Evolutionary conservation across 1,140 invertebrate species (phyloP).

Genomic region (Caenorhabditis brenneri): DNA sequence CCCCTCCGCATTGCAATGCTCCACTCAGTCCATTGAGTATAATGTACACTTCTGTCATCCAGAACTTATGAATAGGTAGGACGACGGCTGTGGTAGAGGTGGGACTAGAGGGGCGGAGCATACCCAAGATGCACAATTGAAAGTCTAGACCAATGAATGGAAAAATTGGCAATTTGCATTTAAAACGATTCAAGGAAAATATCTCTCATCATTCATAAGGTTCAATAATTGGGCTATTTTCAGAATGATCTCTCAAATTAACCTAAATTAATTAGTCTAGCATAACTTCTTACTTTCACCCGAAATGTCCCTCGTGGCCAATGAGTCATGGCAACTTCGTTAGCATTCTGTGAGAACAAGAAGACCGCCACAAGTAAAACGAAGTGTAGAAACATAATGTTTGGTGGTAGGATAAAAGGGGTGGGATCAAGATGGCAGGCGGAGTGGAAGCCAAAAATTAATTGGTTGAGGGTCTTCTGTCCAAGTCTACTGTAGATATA

Average conservation of each 20-base stretch:
- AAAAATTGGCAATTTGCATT: background rate
- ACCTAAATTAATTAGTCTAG: background rate
- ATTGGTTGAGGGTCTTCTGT: background rate
- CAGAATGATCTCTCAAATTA: too few relatives aligned
- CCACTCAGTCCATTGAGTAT: background rate
- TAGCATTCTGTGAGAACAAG: background rate
- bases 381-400: background rate
- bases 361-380: background rate
- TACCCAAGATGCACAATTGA: too few relatives aligned
- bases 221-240: too few relatives aligned
- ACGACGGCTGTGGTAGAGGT: background rate
- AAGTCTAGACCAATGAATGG: background rate
- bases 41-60: constrained; percentile 12
- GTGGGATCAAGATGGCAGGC: background rate
- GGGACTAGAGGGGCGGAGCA: background rate
- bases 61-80: background rate
- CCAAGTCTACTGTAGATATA: background rate
- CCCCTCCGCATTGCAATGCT: background rate
- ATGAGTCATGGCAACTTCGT: constrained; percentile 19
- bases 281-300: too few relatives aligned
- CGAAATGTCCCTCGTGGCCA: background rate
- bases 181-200: background rate
- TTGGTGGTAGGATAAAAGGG: background rate
- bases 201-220: too few relatives aligned
- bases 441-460: background rate